Conservation (phyloP, 2,797 vertebrate genomes). For the Heliangelus exortis region DNA sequence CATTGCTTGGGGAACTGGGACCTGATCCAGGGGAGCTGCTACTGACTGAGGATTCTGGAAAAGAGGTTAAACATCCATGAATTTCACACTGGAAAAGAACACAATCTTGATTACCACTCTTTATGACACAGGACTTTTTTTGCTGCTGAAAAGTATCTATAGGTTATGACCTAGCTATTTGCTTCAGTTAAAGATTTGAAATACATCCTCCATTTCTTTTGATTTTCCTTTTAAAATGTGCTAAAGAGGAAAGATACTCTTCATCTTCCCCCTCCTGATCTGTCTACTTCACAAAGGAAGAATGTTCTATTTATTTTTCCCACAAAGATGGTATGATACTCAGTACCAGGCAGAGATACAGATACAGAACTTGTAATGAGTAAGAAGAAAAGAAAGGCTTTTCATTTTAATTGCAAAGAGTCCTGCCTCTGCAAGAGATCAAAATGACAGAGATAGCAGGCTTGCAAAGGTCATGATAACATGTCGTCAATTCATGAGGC, state of each 20-base stretch:
- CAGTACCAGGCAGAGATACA: neutral
- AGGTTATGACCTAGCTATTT: neutral
- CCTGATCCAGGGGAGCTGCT: slow-evolving; percentile 94
- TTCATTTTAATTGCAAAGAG: slow-evolving; percentile 16
- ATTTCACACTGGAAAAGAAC: neutral
- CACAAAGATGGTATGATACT: neutral
- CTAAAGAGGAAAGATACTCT: neutral
- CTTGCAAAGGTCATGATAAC: slow-evolving; percentile 57
- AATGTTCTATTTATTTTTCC: neutral
- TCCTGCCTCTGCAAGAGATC: slow-evolving; percentile 39
- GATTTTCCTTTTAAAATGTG: neutral
- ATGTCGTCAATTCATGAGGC: slow-evolving; percentile 28
- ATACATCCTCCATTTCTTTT: neutral
- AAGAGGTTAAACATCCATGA: slow-evolving; percentile 32
- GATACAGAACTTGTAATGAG: neutral
- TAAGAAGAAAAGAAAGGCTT: neutral
- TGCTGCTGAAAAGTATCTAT: neutral
- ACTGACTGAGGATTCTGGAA: slow-evolving; percentile 91
- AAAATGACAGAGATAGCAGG: slow-evolving; percentile 45
- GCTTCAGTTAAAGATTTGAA: neutral
- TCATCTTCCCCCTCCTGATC: neutral
- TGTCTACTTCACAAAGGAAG: neutral
- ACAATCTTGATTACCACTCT: neutral
- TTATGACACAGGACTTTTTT: neutral
- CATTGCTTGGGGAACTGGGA: slow-evolving; percentile 95